A percentile compares a stretch with the other conserved stretches of the same genome.
phyloP scores from a whole-genome alignment of 2,797 vertebrate genomes.

The Corythornis leucogaster region DNA sequence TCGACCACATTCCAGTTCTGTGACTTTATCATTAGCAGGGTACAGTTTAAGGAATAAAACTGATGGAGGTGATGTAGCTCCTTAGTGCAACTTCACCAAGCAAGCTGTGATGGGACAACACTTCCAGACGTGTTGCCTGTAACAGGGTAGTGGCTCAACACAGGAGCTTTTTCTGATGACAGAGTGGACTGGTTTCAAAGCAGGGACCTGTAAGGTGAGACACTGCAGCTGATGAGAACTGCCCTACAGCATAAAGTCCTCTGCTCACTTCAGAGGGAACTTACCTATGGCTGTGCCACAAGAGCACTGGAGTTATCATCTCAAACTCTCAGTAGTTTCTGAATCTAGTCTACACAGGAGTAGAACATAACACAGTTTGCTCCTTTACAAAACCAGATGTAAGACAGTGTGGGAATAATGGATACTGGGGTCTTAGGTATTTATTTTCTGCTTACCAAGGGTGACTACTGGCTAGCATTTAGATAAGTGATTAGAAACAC shows the following conservation, averaged over 20 bases:
- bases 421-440: background rate
- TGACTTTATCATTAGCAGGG: background rate
- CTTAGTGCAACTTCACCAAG: background rate
- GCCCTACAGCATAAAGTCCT: background rate
- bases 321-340: background rate
- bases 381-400: background rate
- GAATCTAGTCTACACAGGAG: background rate
- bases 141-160: background rate
- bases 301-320: background rate
- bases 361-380: background rate
- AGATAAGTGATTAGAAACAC: background rate
- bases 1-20: background rate
- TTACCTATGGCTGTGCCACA: background rate
- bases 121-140: background rate
- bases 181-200: background rate
- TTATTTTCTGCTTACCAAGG: background rate
- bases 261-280: background rate
- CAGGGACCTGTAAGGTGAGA: background rate
- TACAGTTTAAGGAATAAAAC: slow-evolving; percentile 6
- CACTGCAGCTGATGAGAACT: background rate
- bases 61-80: background rate
- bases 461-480: background rate
- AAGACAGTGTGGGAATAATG: background rate
- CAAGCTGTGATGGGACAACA: background rate
- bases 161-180: background rate